Conservation (phyloP, 2,888 invertebrate species). For the Folsomia manolachei region DNA sequence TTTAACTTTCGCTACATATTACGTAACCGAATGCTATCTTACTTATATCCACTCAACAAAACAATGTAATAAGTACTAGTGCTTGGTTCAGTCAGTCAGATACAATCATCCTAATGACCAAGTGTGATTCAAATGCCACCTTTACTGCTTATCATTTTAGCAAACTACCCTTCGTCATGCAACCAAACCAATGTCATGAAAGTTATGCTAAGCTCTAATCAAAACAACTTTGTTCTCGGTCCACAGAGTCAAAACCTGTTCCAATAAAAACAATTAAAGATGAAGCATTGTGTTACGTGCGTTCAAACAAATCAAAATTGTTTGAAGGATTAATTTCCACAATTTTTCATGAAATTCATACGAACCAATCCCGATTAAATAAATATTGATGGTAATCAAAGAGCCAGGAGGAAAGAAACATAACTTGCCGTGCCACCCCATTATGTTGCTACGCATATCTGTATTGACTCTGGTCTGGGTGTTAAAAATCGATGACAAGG, state of each 20-base stretch:
- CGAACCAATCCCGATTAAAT: too few species aligned
- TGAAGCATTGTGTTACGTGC: not conserved
- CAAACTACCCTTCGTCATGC: slow-evolving; percentile 34
- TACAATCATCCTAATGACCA: slow-evolving; percentile 11
- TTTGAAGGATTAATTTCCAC: not conserved
- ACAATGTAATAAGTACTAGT: not conserved
- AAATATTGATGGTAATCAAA: too few species aligned
- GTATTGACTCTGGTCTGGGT: not conserved
- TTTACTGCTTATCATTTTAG: slow-evolving; percentile 9
- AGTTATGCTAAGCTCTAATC: too few species aligned
- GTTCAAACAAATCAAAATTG: not conserved
- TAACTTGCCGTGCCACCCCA: too few species aligned
- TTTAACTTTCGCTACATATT: too few species aligned
- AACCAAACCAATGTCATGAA: too few species aligned
- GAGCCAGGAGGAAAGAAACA: too few species aligned
- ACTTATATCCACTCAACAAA: too few species aligned
- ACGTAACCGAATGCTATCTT: too few species aligned
- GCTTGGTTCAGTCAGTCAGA: slow-evolving; percentile 9
- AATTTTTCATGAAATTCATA: too few species aligned
- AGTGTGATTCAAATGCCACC: not conserved
- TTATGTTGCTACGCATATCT: too few species aligned
- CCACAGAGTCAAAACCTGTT: not conserved
- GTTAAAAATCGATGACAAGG: slow-evolving; percentile 21
- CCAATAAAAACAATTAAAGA: not conserved
- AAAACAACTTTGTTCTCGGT: not conserved